A percentile compares a stretch with the other conserved stretches of the same genome.
These are phyloP conservation scores for Sebastes hopkinsi DNA, from an alignment of 2,797 vertebrate species.

Conservation along the genomic window DNA sequence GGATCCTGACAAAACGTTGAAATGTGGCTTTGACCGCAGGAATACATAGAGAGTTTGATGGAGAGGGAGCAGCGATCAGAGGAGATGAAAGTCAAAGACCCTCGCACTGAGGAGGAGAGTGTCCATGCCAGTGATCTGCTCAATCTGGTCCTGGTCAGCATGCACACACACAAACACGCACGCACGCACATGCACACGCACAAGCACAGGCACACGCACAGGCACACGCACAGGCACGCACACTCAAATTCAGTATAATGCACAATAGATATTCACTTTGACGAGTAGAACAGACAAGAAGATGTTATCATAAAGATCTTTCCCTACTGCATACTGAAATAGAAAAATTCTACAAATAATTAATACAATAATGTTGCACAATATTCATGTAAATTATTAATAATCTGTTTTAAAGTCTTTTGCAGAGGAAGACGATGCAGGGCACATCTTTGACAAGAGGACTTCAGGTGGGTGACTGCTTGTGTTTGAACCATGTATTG, in stretches of 20 bases:
- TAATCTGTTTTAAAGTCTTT: slow-evolving; percentile 76
- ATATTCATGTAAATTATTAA: not conserved
- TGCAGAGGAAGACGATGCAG: slow-evolving; percentile 71
- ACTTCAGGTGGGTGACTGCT: slow-evolving; percentile 49
- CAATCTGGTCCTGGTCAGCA: slow-evolving; percentile 80
- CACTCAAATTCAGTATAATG: not conserved
- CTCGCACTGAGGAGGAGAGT: slow-evolving; percentile 81
- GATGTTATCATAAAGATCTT: not conserved
- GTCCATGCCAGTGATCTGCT: slow-evolving; percentile 80
- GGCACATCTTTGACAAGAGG: slow-evolving; percentile 33
- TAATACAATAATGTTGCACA: not conserved
- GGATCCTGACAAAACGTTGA: not conserved
- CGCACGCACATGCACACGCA: not conserved
- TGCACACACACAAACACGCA: not conserved
- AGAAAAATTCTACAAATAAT: not conserved
- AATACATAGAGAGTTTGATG: slow-evolving; percentile 86
- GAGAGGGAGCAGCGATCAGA: slow-evolving; percentile 80
- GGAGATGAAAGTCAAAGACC: slow-evolving; percentile 85
- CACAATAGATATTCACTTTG: not conserved
- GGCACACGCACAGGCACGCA: not conserved
- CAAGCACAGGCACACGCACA: not conserved
- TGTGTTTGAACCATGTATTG: not conserved
- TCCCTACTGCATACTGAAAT: not conserved
- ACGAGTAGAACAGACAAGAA: not conserved
- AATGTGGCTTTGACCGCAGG: slow-evolving; percentile 72